A percentile compares a stretch with the other conserved stretches of the same genome.
Conservation (phyloP, 2,113 vertebrate genomes). For the Sinocyclocheilus anshuiensis region DNA sequence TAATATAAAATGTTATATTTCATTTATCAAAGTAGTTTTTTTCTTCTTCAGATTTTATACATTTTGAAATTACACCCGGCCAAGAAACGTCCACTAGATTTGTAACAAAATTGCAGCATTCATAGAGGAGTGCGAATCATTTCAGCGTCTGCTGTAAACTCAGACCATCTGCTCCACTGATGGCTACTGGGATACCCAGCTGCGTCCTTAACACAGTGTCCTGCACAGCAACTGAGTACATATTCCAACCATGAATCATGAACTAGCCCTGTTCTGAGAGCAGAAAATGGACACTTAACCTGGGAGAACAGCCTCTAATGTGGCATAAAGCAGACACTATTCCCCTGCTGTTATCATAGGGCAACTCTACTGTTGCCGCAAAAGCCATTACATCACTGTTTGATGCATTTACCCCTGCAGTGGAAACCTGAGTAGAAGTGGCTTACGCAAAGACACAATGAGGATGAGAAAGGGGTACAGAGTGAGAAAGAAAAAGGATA, state of each 20-base stretch:
- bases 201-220: background rate
- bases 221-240: slow-evolving; percentile 21
- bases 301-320: slow-evolving; percentile 45
- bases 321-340: slow-evolving; percentile 44
- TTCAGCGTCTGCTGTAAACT: slow-evolving; percentile 9
- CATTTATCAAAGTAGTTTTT: too few species aligned
- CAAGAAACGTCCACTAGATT: background rate
- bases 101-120: background rate
- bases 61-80: background rate
- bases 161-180: slow-evolving; percentile 29
- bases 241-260: slow-evolving; percentile 26
- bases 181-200: slow-evolving; percentile 19
- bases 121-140: background rate
- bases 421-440: slow-evolving; percentile 53
- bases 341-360: slow-evolving; percentile 59
- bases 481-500: background rate
- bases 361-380: slow-evolving; percentile 49
- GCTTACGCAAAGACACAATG: slow-evolving; percentile 35
- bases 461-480: slow-evolving; percentile 13
- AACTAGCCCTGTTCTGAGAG: background rate
- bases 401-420: slow-evolving; percentile 40
- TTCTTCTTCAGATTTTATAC: too few species aligned
- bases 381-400: slow-evolving; percentile 67
- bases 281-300: slow-evolving; percentile 37
- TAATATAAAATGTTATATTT: background rate